Conservation (phyloP, 1,140 invertebrate genomes). For the Pseudachorutes palmiensis region DNA sequence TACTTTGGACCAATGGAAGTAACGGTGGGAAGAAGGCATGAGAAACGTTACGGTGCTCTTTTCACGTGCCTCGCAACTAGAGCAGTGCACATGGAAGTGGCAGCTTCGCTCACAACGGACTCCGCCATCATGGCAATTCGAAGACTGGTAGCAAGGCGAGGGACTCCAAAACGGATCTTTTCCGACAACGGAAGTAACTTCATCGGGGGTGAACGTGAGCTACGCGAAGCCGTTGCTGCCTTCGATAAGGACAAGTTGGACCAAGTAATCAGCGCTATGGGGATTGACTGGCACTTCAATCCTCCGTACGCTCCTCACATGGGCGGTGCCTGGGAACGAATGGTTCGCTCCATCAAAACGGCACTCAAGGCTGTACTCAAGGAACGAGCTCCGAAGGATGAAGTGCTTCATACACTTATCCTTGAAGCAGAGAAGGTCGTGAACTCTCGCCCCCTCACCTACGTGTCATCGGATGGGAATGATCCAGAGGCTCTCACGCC, state of each 20-base stretch:
- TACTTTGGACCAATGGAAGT: constrained; percentile 38
- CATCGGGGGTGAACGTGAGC: constrained; percentile 24
- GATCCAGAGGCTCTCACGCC: constrained; percentile 40
- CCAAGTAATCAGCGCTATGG: constrained; percentile 17
- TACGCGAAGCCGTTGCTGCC: constrained; percentile 6
- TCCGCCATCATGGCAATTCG: constrained; percentile 34
- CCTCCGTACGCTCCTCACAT: constrained; percentile 32
- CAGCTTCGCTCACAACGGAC: constrained; percentile 35
- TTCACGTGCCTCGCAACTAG: constrained; percentile 38
- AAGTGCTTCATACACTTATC: constrained; percentile 39
- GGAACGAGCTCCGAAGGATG: constrained; percentile 27
- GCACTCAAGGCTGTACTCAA: constrained; percentile 27
- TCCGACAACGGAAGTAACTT: constrained; percentile 42
- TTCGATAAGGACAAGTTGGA: constrained; percentile 7
- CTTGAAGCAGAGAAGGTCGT: constrained; percentile 39
- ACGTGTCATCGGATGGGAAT: constrained; percentile 39
- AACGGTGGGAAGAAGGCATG: constrained; percentile 17
- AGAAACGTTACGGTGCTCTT: constrained; percentile 38
- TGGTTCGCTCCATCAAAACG: constrained; percentile 40
- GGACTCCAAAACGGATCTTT: constrained; percentile 29
- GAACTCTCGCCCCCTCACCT: constrained; percentile 39
- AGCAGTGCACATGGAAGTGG: constrained; percentile 40
- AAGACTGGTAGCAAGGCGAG: constrained; percentile 38
- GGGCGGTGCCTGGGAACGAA: constrained; percentile 41
- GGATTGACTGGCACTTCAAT: constrained; percentile 33